A percentile compares a stretch with the other conserved stretches of the same genome.
phyloP scores from a whole-genome alignment of 2,888 invertebrate genomes.

The Dynastes hyllus region DNA sequence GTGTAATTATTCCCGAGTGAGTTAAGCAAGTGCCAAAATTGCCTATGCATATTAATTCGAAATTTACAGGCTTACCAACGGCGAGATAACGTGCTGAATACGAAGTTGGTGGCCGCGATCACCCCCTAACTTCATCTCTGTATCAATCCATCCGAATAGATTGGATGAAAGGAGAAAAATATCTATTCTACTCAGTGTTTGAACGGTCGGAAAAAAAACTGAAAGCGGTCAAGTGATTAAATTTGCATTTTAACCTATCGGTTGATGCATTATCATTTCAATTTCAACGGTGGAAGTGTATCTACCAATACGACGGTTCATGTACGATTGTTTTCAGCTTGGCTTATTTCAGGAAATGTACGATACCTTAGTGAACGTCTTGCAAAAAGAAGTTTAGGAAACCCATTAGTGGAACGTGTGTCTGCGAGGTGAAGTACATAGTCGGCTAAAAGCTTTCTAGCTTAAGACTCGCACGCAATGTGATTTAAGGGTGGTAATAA shows the following conservation, averaged over 20 bases:
- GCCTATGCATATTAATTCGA: conserved; percentile 38
- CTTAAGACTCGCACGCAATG: not conserved
- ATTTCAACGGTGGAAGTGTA: not conserved
- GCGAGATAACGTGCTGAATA: not conserved
- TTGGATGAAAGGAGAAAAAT: not conserved
- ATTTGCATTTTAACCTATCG: not conserved
- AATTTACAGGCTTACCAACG: conserved; percentile 25
- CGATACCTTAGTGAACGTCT: not conserved
- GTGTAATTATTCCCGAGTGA: conserved; percentile 23
- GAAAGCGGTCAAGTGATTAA: not conserved
- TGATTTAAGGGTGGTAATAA: conserved; percentile 1
- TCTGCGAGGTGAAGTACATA: not conserved
- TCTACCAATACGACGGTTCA: not conserved
- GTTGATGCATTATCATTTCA: not conserved
- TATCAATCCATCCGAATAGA: not conserved
- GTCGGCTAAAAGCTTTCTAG: not conserved
- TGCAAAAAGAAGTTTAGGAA: not conserved
- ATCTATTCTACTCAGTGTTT: not conserved
- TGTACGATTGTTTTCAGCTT: conserved; percentile 6
- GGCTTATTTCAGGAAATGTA: conserved; percentile 11
- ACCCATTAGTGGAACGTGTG: conserved; percentile 1
- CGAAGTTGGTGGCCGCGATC: not conserved
- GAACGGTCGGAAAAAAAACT: not conserved
- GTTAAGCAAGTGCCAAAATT: conserved; percentile 29
- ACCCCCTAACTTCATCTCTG: not conserved